Conservation (phyloP, 1,140 invertebrate genomes). For the Matsumurasca onukii region DNA sequence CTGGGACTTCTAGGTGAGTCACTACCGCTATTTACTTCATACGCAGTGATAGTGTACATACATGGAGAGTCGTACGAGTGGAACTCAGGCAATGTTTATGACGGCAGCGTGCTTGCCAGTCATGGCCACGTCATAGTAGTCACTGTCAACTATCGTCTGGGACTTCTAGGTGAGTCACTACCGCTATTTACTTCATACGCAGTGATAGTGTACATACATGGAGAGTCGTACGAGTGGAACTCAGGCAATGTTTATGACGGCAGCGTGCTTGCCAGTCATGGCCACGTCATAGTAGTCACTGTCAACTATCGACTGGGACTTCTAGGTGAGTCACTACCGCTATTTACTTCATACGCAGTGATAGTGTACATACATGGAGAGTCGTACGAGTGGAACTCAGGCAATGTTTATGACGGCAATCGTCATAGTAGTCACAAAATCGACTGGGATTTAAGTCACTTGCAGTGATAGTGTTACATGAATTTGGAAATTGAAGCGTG, state of each 20-base stretch:
- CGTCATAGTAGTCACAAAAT: slow-evolving; percentile 90
- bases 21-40: slow-evolving; percentile 61
- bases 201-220: slow-evolving; percentile 81
- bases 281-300: slow-evolving; percentile 86
- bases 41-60: slow-evolving; percentile 78
- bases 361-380: slow-evolving; percentile 84
- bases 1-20: slow-evolving; percentile 82
- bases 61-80: slow-evolving; percentile 85
- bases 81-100: slow-evolving; percentile 83
- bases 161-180: slow-evolving; percentile 72
- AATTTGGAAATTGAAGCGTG: too few relatives aligned
- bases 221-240: slow-evolving; percentile 83
- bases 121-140: slow-evolving; percentile 87
- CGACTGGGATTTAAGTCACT: slow-evolving; percentile 81
- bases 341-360: too few relatives aligned
- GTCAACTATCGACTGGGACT: slow-evolving; percentile 88
- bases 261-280: slow-evolving; percentile 82
- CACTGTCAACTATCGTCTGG: slow-evolving; percentile 86
- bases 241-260: slow-evolving; percentile 85
- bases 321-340: slow-evolving; percentile 69
- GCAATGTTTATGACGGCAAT: slow-evolving; percentile 83
- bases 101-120: slow-evolving; percentile 84
- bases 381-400: slow-evolving; percentile 83
- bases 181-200: slow-evolving; percentile 77
- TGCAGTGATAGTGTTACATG: too few relatives aligned